These are phyloP conservation scores for Alsophila aescularia DNA, from an alignment of 2,888 invertebrate genomes.

Conservation along the genomic window DNA sequence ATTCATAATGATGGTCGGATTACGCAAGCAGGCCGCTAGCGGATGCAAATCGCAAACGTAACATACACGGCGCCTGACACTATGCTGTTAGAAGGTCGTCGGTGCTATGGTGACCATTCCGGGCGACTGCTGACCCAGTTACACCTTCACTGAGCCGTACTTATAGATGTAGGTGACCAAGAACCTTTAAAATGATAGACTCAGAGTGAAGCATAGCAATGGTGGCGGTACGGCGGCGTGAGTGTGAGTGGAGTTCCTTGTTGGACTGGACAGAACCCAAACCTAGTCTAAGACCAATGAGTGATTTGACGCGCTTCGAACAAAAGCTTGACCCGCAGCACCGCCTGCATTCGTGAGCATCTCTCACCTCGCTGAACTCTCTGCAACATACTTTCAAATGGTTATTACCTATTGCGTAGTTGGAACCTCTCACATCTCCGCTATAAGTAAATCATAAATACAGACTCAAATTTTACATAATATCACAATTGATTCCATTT, in stretches of 20 bases:
- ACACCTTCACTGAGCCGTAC: neutral
- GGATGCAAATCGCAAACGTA: slow-evolving; percentile 5
- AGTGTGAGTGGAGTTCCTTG: too few species aligned
- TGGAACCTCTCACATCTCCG: slow-evolving; percentile 14
- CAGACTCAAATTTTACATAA: slow-evolving; percentile 1
- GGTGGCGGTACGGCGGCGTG: too few species aligned
- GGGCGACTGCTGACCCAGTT: slow-evolving; percentile 10
- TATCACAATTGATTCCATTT: too few species aligned
- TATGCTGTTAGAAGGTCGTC: slow-evolving; percentile 9
- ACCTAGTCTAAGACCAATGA: too few species aligned
- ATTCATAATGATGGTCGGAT: slow-evolving; percentile 11
- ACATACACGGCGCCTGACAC: slow-evolving; percentile 6
- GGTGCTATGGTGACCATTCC: slow-evolving; percentile 12
- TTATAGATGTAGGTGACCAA: neutral
- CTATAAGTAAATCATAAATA: slow-evolving; percentile 12
- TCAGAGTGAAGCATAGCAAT: too few species aligned
- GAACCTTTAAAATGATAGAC: too few species aligned
- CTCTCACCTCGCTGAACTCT: slow-evolving; percentile 18
- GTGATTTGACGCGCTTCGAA: neutral
- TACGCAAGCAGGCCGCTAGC: slow-evolving; percentile 11
- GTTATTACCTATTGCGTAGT: slow-evolving; percentile 18
- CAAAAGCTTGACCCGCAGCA: slow-evolving; percentile 13
- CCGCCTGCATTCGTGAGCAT: slow-evolving; percentile 7
- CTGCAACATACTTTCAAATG: slow-evolving; percentile 17
- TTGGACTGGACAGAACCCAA: too few species aligned